A percentile compares a stretch with the other conserved stretches of the same genome.
These are phyloP conservation scores for Rhinoderma darwinii DNA, from an alignment of 2,113 vertebrate genomes.

Conservation along the genomic window DNA sequence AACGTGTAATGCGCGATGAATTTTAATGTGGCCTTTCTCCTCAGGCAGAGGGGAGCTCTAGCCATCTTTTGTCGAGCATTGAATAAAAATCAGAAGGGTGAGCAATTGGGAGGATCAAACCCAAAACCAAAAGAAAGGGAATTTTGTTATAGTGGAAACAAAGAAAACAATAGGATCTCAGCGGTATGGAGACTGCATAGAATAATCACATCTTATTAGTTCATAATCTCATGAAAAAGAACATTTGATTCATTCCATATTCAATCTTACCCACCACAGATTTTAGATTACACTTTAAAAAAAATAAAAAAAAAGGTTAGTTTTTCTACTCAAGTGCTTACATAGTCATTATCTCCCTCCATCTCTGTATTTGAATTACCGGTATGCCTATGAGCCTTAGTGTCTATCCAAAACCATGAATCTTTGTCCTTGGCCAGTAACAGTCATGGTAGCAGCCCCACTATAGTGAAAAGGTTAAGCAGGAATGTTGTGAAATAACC, in stretches of 20 bases:
- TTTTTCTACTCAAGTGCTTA: neutral
- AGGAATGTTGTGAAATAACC: neutral
- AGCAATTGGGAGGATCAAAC: neutral
- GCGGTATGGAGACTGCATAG: too few species aligned
- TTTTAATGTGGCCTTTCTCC: slow-evolving; percentile 16
- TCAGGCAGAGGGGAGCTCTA: neutral
- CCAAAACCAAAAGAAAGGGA: neutral
- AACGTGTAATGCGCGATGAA: slow-evolving; percentile 1
- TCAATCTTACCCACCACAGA: neutral
- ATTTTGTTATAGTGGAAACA: slow-evolving; percentile 4
- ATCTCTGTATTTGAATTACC: neutral
- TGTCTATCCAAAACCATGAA: neutral
- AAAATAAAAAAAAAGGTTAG: too few species aligned
- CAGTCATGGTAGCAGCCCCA: neutral
- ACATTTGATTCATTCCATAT: neutral
- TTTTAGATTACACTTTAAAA: neutral
- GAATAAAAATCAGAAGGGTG: neutral
- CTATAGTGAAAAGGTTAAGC: slow-evolving; percentile 8
- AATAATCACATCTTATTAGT: neutral
- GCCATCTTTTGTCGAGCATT: slow-evolving; percentile 38
- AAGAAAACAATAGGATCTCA: slow-evolving; percentile 12
- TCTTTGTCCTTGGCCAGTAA: neutral
- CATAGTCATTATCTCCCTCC: neutral
- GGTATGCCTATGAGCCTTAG: neutral
- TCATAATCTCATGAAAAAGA: neutral